Evolutionary conservation across 2,888 invertebrate genomes (phyloP).

Genomic region (Machimus rusticus): DNA sequence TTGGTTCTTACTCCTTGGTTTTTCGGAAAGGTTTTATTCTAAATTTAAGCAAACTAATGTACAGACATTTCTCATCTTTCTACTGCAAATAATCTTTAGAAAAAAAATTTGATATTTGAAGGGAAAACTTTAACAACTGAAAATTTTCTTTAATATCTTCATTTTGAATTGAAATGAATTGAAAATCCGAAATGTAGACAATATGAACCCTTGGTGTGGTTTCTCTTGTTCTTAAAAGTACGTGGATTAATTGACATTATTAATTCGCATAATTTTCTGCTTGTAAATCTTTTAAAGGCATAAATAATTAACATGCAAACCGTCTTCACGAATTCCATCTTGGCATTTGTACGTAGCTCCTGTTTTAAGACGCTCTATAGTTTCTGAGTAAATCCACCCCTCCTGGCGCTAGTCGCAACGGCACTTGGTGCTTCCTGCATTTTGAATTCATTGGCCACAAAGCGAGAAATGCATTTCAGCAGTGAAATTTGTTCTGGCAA

Average conservation of each 20-base stretch:
- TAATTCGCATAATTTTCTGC: background rate
- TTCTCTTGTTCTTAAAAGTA: background rate
- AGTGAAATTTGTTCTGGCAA: background rate
- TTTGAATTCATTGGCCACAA: background rate
- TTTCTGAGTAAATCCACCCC: background rate
- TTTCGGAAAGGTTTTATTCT: no score
- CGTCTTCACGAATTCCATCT: background rate
- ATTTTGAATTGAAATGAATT: no score
- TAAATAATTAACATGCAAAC: background rate
- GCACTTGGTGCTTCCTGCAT: background rate
- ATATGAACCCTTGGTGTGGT: no score
- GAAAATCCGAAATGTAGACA: no score
- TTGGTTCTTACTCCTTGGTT: no score
- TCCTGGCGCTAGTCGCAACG: background rate
- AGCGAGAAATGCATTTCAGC: background rate
- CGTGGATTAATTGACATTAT: background rate
- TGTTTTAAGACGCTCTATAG: background rate
- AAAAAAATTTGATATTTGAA: no score
- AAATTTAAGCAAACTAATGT: no score
- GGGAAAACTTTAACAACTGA: no score
- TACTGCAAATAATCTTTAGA: no score
- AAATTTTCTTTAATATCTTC: no score
- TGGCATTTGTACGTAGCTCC: background rate
- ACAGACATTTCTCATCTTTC: no score
- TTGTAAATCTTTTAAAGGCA: background rate